Percentiles rank a stretch among this genome's conserved stretches.
Evolutionary conservation across 2,888 invertebrate species (phyloP).

Genomic region (Carabus problematicus): DNA sequence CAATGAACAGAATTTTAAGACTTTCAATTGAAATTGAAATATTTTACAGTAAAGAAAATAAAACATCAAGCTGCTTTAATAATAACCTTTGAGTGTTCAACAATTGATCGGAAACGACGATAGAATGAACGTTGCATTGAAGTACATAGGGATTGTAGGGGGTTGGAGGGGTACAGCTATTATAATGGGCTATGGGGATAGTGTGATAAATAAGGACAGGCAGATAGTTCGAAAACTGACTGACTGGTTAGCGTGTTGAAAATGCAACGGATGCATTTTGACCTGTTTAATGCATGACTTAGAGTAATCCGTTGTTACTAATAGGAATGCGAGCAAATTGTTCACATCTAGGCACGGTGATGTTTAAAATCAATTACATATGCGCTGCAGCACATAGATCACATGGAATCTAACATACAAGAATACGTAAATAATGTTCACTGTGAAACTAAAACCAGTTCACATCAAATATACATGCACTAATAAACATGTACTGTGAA

Average conservation of each 20-base stretch:
- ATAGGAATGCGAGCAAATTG: background rate
- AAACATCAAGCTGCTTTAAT: background rate
- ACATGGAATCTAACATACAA: background rate
- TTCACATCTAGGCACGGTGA: background rate
- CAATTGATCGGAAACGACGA: background rate
- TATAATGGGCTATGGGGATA: no score
- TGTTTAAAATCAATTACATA: background rate
- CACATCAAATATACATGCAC: background rate
- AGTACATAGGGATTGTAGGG: background rate
- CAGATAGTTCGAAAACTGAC: no score
- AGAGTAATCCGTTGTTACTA: constrained; percentile 6
- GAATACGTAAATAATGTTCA: constrained; percentile 16
- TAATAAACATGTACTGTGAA: background rate
- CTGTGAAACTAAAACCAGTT: constrained; percentile 10
- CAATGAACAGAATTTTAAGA: no score
- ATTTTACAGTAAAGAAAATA: no score
- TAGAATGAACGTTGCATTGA: background rate
- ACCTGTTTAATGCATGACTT: constrained; percentile 24
- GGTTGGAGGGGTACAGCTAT: no score
- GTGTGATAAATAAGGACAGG: no score
- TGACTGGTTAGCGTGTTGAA: no score
- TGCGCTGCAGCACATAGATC: background rate
- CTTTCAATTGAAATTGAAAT: no score
- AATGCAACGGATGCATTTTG: constrained; percentile 22
- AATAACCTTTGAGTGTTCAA: constrained; percentile 1